These are phyloP conservation scores for Aplysina aerophoba DNA, from an alignment of 37 sponge, comb jelly and placozoan species.

Conservation along the genomic window DNA sequence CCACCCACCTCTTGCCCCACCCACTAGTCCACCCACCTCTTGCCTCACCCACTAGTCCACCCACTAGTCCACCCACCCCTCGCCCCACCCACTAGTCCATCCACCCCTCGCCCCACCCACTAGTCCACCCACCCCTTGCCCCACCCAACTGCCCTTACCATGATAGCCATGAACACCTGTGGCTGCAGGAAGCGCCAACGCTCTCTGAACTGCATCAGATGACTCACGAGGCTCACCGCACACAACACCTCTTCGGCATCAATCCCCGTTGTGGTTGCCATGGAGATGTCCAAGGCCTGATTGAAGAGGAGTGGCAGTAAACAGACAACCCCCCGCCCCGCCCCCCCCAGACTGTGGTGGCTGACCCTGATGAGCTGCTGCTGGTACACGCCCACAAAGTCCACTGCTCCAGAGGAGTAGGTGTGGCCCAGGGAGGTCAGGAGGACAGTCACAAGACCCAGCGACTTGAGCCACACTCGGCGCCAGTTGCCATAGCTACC, in stretches of 20 bases:
- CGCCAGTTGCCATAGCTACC: conserved; percentile 34
- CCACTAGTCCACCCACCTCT: no score
- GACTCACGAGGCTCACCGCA: conserved; percentile 44
- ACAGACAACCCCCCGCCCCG: background rate
- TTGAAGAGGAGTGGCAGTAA: background rate
- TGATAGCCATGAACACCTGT: conserved; percentile 25
- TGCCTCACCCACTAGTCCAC: no score
- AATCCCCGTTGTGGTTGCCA: conserved; percentile 24
- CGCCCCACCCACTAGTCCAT: no score
- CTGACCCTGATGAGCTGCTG: no score
- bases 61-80: no score
- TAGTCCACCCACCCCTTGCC: no score
- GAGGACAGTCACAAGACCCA: conserved; percentile 44
- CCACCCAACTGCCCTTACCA: no score
- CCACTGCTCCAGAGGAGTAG: conserved; percentile 38
- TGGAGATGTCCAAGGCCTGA: conserved; percentile 56
- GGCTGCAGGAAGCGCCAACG: conserved; percentile 61
- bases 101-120: no score
- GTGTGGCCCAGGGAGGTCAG: conserved; percentile 49
- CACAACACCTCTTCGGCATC: conserved; percentile 31
- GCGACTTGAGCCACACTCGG: conserved; percentile 48
- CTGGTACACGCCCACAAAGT: conserved; percentile 62
- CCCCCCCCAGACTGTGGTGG: no score
- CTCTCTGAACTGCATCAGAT: conserved; percentile 46
- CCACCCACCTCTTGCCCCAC: no score